Conservation (phyloP, 2,113 vertebrate genomes). For the Pandion haliaetus region DNA sequence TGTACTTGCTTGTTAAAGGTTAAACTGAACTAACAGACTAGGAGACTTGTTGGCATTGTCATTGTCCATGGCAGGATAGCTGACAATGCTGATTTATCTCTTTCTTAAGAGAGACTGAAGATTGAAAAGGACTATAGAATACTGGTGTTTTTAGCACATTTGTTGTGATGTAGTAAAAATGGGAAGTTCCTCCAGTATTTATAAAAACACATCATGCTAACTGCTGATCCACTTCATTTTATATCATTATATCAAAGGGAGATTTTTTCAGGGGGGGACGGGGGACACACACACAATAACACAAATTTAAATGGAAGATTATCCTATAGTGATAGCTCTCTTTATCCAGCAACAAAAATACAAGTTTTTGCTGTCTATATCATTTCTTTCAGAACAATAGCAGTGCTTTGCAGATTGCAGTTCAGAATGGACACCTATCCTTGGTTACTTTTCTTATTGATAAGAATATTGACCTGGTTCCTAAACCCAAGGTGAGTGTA, state of each 20-base stretch:
- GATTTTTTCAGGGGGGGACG: not conserved
- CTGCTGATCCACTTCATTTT: not conserved
- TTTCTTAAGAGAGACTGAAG: not conserved
- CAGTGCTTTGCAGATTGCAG: constrained; percentile 76
- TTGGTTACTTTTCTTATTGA: constrained; percentile 81
- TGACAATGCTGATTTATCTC: not conserved
- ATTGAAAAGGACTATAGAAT: not conserved
- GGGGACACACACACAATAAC: too few species aligned
- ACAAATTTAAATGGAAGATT: not conserved
- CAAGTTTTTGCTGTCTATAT: not conserved
- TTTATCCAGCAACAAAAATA: not conserved
- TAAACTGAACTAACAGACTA: not conserved
- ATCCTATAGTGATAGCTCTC: not conserved
- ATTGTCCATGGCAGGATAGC: not conserved
- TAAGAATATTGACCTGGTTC: constrained; percentile 68
- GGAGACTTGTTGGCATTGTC: not conserved
- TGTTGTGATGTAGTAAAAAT: not conserved
- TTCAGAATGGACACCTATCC: constrained; percentile 75
- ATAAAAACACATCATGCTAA: not conserved
- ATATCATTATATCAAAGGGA: not conserved
- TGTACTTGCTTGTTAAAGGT: not conserved
- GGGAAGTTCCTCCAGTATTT: not conserved
- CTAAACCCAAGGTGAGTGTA: constrained; percentile 76
- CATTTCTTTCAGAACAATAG: constrained; percentile 70
- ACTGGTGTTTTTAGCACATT: not conserved